Conservation (phyloP, 2,888 invertebrate species). For the Chymomyza fuscimana region DNA sequence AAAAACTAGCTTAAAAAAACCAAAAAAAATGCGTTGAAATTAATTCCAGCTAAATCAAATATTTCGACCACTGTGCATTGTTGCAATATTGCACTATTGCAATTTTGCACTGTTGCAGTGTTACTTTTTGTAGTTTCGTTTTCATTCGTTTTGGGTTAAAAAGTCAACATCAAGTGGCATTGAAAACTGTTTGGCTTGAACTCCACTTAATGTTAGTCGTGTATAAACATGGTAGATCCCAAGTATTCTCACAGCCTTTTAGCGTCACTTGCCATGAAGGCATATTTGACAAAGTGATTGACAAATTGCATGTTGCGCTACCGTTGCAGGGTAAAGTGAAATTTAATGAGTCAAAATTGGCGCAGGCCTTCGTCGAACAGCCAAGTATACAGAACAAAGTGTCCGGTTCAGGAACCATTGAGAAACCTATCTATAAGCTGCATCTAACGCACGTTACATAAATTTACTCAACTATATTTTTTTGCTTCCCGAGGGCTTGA, state of each 20-base stretch:
- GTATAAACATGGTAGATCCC: background rate
- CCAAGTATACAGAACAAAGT: background rate
- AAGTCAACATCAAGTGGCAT: slow-evolving; percentile 55
- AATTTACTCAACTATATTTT: slow-evolving; percentile 55
- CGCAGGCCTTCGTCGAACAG: slow-evolving; percentile 11
- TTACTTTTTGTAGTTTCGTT: slow-evolving; percentile 43
- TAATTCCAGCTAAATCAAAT: no score
- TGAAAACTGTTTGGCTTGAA: slow-evolving; percentile 39
- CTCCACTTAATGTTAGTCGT: slow-evolving; percentile 33
- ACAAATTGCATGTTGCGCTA: slow-evolving; percentile 52
- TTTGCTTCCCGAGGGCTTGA: slow-evolving; percentile 52
- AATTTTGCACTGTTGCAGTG: background rate
- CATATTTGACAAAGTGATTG: slow-evolving; percentile 43
- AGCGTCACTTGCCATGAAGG: slow-evolving; percentile 28
- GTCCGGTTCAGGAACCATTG: background rate
- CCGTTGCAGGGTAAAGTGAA: slow-evolving; percentile 35
- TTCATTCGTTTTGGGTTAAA: slow-evolving; percentile 59
- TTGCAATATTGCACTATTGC: background rate
- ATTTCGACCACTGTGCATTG: no score
- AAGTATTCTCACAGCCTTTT: slow-evolving; percentile 42
- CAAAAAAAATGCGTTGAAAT: no score
- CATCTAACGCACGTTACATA: slow-evolving; percentile 65
- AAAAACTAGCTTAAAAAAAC: no score
- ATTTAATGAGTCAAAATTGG: slow-evolving; percentile 33
- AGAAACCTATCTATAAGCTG: background rate